These are phyloP conservation scores for Streblospio benedicti DNA, from an alignment of 1,140 invertebrate species.

Conservation along the genomic window DNA sequence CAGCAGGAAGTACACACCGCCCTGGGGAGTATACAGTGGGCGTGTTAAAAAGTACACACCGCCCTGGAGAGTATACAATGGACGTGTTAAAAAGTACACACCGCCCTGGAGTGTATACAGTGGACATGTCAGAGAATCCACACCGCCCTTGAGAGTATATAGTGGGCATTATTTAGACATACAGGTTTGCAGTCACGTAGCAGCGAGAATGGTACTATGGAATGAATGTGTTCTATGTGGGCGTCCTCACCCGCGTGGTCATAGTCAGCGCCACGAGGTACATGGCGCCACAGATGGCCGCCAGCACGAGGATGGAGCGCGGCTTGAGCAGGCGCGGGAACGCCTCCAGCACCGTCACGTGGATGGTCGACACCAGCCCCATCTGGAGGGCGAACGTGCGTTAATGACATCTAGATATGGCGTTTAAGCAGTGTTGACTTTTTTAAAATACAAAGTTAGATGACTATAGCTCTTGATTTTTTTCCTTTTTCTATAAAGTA, in stretches of 20 bases:
- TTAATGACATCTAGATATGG: too few relatives aligned
- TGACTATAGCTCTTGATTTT: too few relatives aligned
- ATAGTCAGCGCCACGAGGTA: conserved; percentile 20
- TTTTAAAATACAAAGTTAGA: too few relatives aligned
- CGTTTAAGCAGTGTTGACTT: too few relatives aligned
- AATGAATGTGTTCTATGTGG: not conserved
- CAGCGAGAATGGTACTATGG: not conserved
- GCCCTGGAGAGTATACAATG: not conserved
- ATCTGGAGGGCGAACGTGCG: too few relatives aligned
- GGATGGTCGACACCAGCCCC: conserved; percentile 21
- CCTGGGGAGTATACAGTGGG: conserved; percentile 28
- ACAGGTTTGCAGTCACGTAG: not conserved
- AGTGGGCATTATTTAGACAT: not conserved
- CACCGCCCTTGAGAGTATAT: not conserved
- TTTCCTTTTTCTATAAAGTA: too few relatives aligned
- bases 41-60: not conserved
- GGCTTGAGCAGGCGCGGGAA: conserved; percentile 35
- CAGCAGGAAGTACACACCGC: conserved; percentile 73
- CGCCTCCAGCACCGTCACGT: conserved; percentile 21
- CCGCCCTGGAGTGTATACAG: not conserved
- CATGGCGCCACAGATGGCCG: conserved; percentile 15
- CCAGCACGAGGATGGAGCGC: conserved; percentile 9
- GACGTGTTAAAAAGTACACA: not conserved
- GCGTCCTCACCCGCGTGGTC: conserved; percentile 16
- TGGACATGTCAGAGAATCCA: not conserved